Conservation (phyloP, 2,888 invertebrate genomes). For the Scaptomyza parva region DNA sequence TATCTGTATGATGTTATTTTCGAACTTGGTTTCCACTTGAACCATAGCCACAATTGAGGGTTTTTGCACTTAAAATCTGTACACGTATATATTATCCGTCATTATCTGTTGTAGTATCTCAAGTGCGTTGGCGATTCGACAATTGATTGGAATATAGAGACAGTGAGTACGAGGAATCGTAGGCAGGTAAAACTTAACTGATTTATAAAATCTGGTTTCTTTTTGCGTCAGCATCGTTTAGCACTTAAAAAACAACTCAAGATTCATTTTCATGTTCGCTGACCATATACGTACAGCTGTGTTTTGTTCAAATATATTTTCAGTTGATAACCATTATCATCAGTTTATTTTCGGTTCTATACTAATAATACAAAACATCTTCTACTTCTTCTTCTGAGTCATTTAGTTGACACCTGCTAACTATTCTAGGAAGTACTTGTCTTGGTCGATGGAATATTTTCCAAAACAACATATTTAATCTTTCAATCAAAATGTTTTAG, state of each 20-base stretch:
- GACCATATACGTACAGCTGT: conserved; percentile 4
- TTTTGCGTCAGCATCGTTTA: conserved; percentile 57
- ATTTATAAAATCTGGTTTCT: conserved; percentile 20
- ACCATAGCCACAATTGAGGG: conserved; percentile 14
- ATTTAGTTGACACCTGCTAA: conserved; percentile 21
- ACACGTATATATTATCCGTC: conserved; percentile 30
- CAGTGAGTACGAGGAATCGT: conserved; percentile 10
- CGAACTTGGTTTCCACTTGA: conserved; percentile 40
- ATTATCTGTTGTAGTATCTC: conserved; percentile 50
- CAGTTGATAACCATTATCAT: conserved; percentile 45
- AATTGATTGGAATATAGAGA: conserved; percentile 26
- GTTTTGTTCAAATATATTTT: conserved; percentile 23
- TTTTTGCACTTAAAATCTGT: conserved; percentile 19
- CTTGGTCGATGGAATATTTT: not conserved
- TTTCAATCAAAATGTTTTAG: not conserved
- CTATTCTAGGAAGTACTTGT: not conserved
- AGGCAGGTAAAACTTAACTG: conserved; percentile 19
- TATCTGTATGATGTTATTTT: conserved; percentile 15
- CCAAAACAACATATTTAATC: not conserved
- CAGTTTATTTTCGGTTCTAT: conserved; percentile 27
- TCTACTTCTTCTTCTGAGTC: conserved; percentile 9
- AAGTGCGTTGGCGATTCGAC: conserved; percentile 34
- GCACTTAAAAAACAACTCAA: conserved; percentile 32
- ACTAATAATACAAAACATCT: conserved; percentile 9
- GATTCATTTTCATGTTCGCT: conserved; percentile 17